Evolutionary conservation across 30 jellyfish, hydroid and myxozoan species (phyloP), one percentile per base, ranked within the genome.

Genomic region (Cassiopea andromeda): DNA sequence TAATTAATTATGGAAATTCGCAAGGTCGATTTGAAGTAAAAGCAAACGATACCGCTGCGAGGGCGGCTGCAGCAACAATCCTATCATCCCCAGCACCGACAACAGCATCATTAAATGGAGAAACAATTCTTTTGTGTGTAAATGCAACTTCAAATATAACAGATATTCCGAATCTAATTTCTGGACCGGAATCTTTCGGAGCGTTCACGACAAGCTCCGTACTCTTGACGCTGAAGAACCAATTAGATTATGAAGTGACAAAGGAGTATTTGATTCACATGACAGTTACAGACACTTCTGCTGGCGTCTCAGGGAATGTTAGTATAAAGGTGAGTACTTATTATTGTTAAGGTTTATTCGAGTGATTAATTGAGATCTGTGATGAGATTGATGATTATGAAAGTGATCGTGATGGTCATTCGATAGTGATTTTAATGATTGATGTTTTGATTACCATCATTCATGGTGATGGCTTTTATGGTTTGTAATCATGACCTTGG

Each of bases 171-270:
- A 68, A 87, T 17, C 77, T 80, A 67, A 73, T 80, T 5, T 50
- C 85, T 9, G 90, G 87, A 50, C 69, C 92, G 14, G 90, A 90
- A 47, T 67, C 66, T 60, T 75, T 88, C 60, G 97, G 94, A 18
- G 59, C 89, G 45, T 61, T 92, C 15, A 57, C 75, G 14, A 84
- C 94, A 19, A 57, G 67, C 27, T 83, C 90, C 4, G 98, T 67
- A 7, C 64, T 93, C 77, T 16, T 93, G 85, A 77, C 90, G 46
- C 45, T 93, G 80, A 84, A 75, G 81, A 57, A 73, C 19, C 70
- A 75, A 3, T 77, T 93, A 82, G 98, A 93, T 83, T 93, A 93
- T 49, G 98, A 93, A 78, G 82, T 88, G 46, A 89, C 97, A 14
- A 73, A 78, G 68, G 94, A 88, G 15, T 93, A 93, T 73, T 75